A percentile compares a stretch with the other conserved stretches of the same genome.
These are phyloP conservation scores for Argentina silus DNA, from an alignment of 2,797 vertebrate species.

Conservation along the genomic window DNA sequence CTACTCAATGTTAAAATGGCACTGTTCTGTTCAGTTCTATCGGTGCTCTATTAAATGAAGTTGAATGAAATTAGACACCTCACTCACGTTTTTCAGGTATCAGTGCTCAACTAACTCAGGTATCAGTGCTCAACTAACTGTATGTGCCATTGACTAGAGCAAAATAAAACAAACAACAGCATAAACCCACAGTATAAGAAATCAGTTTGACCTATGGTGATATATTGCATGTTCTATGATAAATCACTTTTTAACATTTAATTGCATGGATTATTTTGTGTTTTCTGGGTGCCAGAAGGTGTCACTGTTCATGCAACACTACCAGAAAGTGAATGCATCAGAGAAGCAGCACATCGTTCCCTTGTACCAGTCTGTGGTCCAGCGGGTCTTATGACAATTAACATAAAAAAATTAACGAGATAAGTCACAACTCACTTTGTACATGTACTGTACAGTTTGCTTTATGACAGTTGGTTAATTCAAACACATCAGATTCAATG, in stretches of 20 bases:
- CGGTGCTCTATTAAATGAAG: not conserved
- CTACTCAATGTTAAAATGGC: not conserved
- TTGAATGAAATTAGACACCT: not conserved
- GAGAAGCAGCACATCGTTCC: conserved; percentile 11
- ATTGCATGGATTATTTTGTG: conserved; percentile 18
- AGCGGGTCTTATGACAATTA: not conserved
- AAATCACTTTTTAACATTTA: conserved; percentile 7
- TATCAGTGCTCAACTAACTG: not conserved
- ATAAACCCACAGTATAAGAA: not conserved
- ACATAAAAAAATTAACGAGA: not conserved
- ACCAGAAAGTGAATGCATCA: conserved; percentile 8
- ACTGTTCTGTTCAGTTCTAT: too few species aligned
- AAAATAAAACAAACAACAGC: not conserved
- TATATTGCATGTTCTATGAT: not conserved
- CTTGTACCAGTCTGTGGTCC: not conserved
- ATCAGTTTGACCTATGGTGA: not conserved
- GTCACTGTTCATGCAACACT: conserved; percentile 78
- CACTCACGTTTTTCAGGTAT: not conserved
- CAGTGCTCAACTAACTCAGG: not conserved
- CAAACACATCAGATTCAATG: not conserved
- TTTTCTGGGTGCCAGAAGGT: conserved; percentile 70
- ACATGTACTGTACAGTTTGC: not conserved
- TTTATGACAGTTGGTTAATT: not conserved
- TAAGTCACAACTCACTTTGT: not conserved
- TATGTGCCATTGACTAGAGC: not conserved